Base-by-base conservation (phyloP, 2,888 invertebrate genomes). In the Lumbricus terrestris region DNA sequence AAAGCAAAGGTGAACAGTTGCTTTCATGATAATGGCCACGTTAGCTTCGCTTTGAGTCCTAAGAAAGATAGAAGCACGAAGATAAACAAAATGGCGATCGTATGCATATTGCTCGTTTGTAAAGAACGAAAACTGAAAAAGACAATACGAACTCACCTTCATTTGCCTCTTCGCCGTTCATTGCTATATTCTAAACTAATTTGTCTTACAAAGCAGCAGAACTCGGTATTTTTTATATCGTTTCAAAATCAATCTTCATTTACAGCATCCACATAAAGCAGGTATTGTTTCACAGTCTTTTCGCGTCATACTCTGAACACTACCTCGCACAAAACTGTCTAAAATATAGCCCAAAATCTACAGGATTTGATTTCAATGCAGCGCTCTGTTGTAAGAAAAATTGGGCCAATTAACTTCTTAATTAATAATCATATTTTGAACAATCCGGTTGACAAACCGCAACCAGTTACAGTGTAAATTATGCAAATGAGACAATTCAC, bases 81-180 rank as follows among this genome's bases (percentile, higher is more conserved):
- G 69, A 69, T 11, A 8, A n/a, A 29, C 69, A 69, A 29, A 69
- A 69, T 69, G 69, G 69, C 69, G 69, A 69, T 69, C 69, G 69
- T 69, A 29, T 6, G 8, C n/a, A 69, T 69, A 69, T 69, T 47
- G 23, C 8, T 69, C 69, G n/a, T n/a, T n/a, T n/a, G 69, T n/a
- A 69, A 69, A 69, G n/a, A 69, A 69, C 69, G 13, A n/a, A 69
- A 29, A 69, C 5, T n/a, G 4, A 16, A 69, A 29, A 69, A 69
- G 3, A 69, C n/a, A 35, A 85, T 85, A 85, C 18, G n/a, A 85
- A 34, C 20, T 85, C 23, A 85, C 85, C 85, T 35, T 85, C 85
- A 85, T 85, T 85, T 37, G 85, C 85, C 4, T 85, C 85, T 34
- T 85, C 85, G 85, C 85, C 85, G 85, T 85, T 85, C 85, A 85